Percentiles rank a stretch among this genome's conserved stretches.
These are phyloP conservation scores for Bilobella aurantiaca DNA, from an alignment of 1,140 invertebrate species.

Conservation along the genomic window DNA sequence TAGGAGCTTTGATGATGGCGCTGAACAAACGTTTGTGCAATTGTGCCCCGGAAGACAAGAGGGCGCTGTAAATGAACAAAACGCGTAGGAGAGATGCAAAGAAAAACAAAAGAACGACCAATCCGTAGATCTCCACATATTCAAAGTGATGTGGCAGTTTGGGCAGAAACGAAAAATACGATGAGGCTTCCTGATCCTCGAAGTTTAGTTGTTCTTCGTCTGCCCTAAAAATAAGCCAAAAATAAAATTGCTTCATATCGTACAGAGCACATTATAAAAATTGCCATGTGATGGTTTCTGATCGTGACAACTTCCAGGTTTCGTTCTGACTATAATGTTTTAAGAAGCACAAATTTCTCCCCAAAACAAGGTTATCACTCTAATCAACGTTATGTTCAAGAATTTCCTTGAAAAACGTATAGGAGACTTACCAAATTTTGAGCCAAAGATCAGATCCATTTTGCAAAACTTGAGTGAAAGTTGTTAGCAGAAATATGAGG, in stretches of 20 bases:
- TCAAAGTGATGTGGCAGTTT: not conserved
- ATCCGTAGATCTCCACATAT: not conserved
- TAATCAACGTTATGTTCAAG: not conserved
- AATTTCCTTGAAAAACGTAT: not conserved
- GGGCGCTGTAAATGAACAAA: conserved; percentile 26
- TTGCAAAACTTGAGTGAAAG: conserved; percentile 18
- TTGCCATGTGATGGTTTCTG: no score
- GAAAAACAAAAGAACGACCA: not conserved
- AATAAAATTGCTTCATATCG: not conserved
- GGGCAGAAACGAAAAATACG: not conserved
- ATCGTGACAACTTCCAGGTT: no score
- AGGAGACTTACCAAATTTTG: conserved; percentile 13
- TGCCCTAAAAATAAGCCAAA: not conserved
- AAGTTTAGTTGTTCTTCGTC: not conserved
- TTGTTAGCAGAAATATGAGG: not conserved
- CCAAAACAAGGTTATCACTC: not conserved
- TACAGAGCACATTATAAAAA: no score
- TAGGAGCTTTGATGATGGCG: conserved; percentile 58
- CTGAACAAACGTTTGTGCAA: conserved; percentile 75
- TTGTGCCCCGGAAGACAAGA: not conserved
- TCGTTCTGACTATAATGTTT: no score
- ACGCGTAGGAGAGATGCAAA: not conserved
- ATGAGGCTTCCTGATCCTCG: not conserved
- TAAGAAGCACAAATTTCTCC: no score
- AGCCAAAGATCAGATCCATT: conserved; percentile 22